A percentile compares a stretch with the other conserved stretches of the same genome.
Conservation (phyloP, 2,797 vertebrate species). For the Gorsachius magnificus region DNA sequence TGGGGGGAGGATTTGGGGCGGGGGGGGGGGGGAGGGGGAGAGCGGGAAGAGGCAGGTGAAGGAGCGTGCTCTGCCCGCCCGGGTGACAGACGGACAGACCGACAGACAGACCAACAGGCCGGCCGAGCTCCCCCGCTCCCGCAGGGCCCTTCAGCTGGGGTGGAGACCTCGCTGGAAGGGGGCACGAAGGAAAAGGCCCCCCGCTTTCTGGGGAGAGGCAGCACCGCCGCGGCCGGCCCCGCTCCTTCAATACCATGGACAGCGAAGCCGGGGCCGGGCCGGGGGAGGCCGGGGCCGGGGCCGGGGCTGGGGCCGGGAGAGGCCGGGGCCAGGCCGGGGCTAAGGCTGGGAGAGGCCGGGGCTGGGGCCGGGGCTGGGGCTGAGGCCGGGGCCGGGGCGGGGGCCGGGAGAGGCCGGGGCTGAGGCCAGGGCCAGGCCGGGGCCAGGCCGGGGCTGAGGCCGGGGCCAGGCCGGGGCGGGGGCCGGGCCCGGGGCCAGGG, state of each 20-base stretch:
- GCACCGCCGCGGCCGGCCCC: not conserved
- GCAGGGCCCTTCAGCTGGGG: not conserved
- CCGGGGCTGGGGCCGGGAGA: no score
- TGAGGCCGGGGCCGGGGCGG: no score
- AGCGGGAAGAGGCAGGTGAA: not conserved
- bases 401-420: no score
- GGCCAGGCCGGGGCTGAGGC: no score
- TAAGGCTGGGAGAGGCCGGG: no score
- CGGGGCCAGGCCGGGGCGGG: no score
- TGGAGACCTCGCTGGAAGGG: not conserved
- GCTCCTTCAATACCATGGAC: slow-evolving; percentile 79
- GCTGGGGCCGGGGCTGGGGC: no score
- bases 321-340: no score
- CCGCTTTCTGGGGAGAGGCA: not conserved
- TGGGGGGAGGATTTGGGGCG: not conserved
- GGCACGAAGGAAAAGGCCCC: not conserved
- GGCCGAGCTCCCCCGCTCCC: not conserved
- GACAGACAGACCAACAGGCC: not conserved
- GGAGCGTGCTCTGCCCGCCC: not conserved
- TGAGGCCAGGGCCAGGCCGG: no score
- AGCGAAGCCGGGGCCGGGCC: slow-evolving; percentile 41
- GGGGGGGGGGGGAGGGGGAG: no score
- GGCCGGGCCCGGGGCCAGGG: no score
- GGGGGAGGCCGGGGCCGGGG: not conserved
- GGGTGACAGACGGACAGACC: not conserved